Percentiles rank a stretch among this genome's conserved stretches.
Evolutionary conservation across 30 jellyfish, hydroid and myxozoan species (phyloP).

Genomic region (Turritopsis dohrnii): DNA sequence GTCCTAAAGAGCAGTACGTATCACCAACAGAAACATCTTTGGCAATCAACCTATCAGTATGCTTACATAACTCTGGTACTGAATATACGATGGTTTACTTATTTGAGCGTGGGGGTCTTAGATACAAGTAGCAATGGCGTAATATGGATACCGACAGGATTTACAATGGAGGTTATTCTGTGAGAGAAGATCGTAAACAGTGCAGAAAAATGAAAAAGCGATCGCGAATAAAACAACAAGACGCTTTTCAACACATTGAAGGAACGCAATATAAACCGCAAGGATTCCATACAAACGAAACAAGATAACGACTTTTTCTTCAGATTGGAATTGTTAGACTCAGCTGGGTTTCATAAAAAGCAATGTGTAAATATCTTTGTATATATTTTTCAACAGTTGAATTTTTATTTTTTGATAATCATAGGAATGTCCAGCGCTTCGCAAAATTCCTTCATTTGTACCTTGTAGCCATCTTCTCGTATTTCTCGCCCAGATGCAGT

Average conservation of each 20-base stretch:
- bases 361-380: too few species aligned
- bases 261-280: slow-evolving; percentile 4
- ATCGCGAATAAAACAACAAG: not conserved
- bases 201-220: too few species aligned
- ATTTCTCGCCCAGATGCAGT: slow-evolving; percentile 22
- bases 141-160: not conserved
- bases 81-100: not conserved
- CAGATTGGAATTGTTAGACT: too few species aligned
- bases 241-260: not conserved
- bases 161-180: not conserved
- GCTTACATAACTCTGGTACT: slow-evolving; percentile 14
- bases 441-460: not conserved
- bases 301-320: too few species aligned
- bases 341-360: too few species aligned
- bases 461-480: slow-evolving; percentile 15
- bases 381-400: too few species aligned
- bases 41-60: slow-evolving; percentile 12
- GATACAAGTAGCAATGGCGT: slow-evolving; percentile 6
- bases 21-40: slow-evolving; percentile 26
- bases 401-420: too few species aligned
- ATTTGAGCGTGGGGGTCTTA: too few species aligned
- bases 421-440: not conserved
- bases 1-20: slow-evolving; percentile 30
- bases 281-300: slow-evolving; percentile 8
- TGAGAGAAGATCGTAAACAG: not conserved